A percentile compares a stretch with the other conserved stretches of the same genome.
Evolutionary conservation across 2,797 vertebrate genomes (phyloP).

Genomic region (Ataeniobius toweri): DNA sequence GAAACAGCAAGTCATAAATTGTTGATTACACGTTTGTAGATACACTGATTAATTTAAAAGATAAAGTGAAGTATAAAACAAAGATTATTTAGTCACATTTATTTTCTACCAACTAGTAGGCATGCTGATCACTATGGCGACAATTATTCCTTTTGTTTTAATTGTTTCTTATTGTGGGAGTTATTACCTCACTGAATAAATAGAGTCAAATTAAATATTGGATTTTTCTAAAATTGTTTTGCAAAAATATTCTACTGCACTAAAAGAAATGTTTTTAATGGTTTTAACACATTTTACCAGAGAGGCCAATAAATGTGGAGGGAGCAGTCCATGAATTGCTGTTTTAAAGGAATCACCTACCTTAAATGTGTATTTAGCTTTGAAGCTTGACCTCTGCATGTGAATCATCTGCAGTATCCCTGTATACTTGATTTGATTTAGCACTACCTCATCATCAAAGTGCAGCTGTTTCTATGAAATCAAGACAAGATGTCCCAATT

Average conservation of each 20-base stretch:
- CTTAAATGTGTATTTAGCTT: slow-evolving; percentile 91
- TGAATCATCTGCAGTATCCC: slow-evolving; percentile 90
- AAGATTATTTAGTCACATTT: not conserved
- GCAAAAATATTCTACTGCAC: not conserved
- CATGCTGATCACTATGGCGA: not conserved
- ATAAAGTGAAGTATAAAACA: not conserved
- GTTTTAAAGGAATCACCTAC: slow-evolving; percentile 62
- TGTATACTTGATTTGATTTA: slow-evolving; percentile 88
- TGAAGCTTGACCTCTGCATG: slow-evolving; percentile 90
- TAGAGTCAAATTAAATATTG: not conserved
- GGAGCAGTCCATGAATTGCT: not conserved
- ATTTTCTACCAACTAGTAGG: not conserved
- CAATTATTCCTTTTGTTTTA: not conserved
- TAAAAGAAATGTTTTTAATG: not conserved
- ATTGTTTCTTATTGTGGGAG: not conserved
- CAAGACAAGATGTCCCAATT: not conserved
- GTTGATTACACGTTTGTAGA: not conserved
- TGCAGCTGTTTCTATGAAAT: slow-evolving; percentile 85
- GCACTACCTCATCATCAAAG: slow-evolving; percentile 89
- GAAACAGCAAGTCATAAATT: not conserved
- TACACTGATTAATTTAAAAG: not conserved
- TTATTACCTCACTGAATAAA: not conserved
- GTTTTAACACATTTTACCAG: not conserved
- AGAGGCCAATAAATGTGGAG: not conserved
- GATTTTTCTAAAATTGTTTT: not conserved